phyloP scores from a whole-genome alignment of 53 echinoderm and acorn worm genomes.

The Temnopleurus reevesii region DNA sequence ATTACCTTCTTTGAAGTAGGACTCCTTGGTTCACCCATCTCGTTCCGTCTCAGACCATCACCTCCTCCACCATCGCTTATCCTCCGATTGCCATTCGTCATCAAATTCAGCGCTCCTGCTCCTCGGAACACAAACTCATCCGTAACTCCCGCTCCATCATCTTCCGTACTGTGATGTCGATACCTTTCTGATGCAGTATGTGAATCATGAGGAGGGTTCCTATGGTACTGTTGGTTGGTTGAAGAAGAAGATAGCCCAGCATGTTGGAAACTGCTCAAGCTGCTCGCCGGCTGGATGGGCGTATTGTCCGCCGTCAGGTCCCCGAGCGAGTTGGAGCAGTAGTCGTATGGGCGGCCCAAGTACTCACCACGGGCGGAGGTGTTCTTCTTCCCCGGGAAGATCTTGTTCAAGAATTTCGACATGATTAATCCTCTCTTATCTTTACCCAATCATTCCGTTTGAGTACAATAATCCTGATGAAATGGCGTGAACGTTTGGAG shows the following conservation, averaged over 20 bases:
- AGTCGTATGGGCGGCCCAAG: background rate
- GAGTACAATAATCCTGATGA: background rate
- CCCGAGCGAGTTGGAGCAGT: conserved; percentile 46
- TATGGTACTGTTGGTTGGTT: conserved; percentile 29
- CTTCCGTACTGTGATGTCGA: conserved; percentile 46
- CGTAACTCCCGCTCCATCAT: conserved; percentile 24
- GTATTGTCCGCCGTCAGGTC: conserved; percentile 43
- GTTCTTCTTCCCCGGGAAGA: conserved; percentile 40
- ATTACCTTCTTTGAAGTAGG: conserved; percentile 49
- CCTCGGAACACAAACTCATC: conserved; percentile 53
- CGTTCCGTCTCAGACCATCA: conserved; percentile 27
- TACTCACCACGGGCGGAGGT: conserved; percentile 40
- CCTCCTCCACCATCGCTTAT: conserved; percentile 44
- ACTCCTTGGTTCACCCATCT: conserved; percentile 51
- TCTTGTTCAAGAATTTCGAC: conserved; percentile 39
- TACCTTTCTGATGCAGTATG: conserved; percentile 38
- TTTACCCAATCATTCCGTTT: conserved; percentile 45
- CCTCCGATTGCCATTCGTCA: conserved; percentile 50
- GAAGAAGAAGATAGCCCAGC: background rate
- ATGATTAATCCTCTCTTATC: conserved; percentile 37
- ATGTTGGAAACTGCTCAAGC: conserved; percentile 41
- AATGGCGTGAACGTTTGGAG: background rate
- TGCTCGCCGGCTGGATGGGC: conserved; percentile 28
- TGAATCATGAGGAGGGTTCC: background rate
- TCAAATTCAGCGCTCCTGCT: conserved; percentile 31